phyloP scores from a whole-genome alignment of 92 coral and sea anemone genomes.

The Scolanthus callimorphus region DNA sequence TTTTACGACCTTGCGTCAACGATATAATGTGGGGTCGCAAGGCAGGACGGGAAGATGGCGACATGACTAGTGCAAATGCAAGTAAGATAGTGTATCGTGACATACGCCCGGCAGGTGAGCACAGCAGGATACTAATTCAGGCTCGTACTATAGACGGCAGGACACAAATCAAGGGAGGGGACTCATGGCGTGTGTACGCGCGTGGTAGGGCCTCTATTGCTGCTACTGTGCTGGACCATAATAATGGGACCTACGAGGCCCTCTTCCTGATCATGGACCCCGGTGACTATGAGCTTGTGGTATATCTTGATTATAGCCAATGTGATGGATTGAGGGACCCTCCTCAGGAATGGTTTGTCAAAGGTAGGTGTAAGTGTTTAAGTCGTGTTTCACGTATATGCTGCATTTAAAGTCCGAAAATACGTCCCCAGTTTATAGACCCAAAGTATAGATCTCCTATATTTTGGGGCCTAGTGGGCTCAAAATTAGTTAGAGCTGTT shows the following conservation, averaged over 20 bases:
- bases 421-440: too few relatives aligned
- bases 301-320: conserved; percentile 36
- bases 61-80: conserved; percentile 24
- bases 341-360: conserved; percentile 42
- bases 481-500: too few relatives aligned
- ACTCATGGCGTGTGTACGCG: conserved; percentile 44
- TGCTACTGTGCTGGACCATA: conserved; percentile 37
- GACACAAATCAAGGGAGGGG: conserved; percentile 25
- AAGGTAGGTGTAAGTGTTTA: too few relatives aligned
- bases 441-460: too few relatives aligned
- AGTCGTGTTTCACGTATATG: too few relatives aligned
- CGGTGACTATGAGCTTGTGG: conserved; percentile 21
- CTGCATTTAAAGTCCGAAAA: too few relatives aligned
- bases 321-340: conserved; percentile 57
- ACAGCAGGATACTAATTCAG: conserved; percentile 40
- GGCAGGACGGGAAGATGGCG: conserved; percentile 21
- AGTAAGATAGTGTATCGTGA: conserved; percentile 18
- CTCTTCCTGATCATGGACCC: conserved; percentile 37
- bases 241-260: conserved; percentile 47
- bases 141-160: conserved; percentile 20
- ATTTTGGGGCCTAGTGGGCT: too few relatives aligned
- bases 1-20: not conserved
- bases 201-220: conserved; percentile 31
- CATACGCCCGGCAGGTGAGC: conserved; percentile 31
- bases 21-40: conserved; percentile 6